A percentile compares a stretch with the other conserved stretches of the same genome.
phyloP scores from a whole-genome alignment of 1,140 invertebrate genomes.

The Pogonus chalceus region DNA sequence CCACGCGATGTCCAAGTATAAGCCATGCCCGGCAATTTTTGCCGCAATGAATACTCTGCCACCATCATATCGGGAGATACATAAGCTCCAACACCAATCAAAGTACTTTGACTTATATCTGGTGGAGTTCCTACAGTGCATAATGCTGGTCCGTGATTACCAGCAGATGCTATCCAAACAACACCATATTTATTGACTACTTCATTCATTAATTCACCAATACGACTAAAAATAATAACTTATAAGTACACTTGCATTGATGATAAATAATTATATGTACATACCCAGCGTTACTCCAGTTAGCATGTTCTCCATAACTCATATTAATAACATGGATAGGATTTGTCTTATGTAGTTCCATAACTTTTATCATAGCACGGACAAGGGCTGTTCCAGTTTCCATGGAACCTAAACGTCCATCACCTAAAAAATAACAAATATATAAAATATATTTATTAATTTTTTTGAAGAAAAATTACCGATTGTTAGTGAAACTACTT shows the following conservation, averaged over 20 bases:
- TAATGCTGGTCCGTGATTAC: conserved; percentile 89
- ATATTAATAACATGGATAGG: conserved; percentile 89
- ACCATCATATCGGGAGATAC: conserved; percentile 96
- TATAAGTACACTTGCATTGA: conserved; percentile 5
- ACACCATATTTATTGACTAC: conserved; percentile 88
- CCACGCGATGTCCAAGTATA: conserved; percentile 95
- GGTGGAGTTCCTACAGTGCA: conserved; percentile 90
- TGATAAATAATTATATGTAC: conserved; percentile 10
- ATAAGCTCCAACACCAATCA: conserved; percentile 92
- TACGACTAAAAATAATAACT: conserved; percentile 45
- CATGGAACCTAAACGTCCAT: conserved; percentile 83
- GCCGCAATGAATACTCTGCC: conserved; percentile 84
- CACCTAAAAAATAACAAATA: conserved; percentile 37
- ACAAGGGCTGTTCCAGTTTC: conserved; percentile 90
- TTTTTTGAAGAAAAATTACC: conserved; percentile 34
- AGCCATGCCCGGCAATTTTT: conserved; percentile 71
- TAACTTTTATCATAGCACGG: conserved; percentile 79
- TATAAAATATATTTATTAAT: conserved; percentile 5
- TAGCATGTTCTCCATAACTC: conserved; percentile 92
- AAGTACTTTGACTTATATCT: conserved; percentile 66
- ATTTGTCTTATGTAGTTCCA: conserved; percentile 52
- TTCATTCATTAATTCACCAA: conserved; percentile 79
- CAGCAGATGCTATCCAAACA: conserved; percentile 84
- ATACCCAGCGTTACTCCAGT: conserved; percentile 84
- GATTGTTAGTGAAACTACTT: conserved; percentile 88